These are phyloP conservation scores for Dolichomitus sp. DNA, from an alignment of 2,888 invertebrate species.

Conservation along the genomic window DNA sequence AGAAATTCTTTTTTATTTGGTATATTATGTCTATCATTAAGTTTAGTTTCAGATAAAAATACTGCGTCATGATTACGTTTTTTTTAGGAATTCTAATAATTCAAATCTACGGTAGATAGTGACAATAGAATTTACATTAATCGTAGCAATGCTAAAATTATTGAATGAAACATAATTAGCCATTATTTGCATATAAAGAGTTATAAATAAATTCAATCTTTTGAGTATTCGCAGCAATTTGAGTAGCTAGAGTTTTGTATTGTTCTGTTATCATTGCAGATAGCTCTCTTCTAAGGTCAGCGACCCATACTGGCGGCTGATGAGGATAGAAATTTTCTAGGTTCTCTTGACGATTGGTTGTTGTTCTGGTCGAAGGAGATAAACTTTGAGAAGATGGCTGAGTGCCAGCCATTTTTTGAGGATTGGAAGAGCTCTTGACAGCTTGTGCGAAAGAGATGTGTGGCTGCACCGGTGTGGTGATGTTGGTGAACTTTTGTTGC, in stretches of 20 bases:
- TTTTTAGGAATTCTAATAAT: constrained; percentile 5
- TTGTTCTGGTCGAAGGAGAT: no score
- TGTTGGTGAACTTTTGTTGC: neutral
- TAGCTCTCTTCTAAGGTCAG: no score
- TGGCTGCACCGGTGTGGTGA: neutral
- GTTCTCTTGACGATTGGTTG: no score
- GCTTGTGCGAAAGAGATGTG: no score
- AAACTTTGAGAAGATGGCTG: no score
- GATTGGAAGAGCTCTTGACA: no score
- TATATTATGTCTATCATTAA: constrained; percentile 40
- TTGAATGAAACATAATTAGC: neutral
- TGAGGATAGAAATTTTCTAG: no score
- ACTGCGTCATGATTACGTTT: constrained; percentile 27
- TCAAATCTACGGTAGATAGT: neutral
- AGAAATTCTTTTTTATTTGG: no score
- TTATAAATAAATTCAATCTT: neutral
- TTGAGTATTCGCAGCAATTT: neutral
- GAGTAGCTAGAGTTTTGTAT: no score
- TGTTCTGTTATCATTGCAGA: no score
- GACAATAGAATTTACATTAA: constrained; percentile 16
- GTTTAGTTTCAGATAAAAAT: constrained; percentile 25
- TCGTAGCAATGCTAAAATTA: neutral
- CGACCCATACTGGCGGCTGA: no score
- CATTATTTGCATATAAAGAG: neutral
- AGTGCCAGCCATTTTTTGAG: no score